Evolutionary conservation across 2,888 invertebrate species (phyloP).

Genomic region (Scaptomyza parva): DNA sequence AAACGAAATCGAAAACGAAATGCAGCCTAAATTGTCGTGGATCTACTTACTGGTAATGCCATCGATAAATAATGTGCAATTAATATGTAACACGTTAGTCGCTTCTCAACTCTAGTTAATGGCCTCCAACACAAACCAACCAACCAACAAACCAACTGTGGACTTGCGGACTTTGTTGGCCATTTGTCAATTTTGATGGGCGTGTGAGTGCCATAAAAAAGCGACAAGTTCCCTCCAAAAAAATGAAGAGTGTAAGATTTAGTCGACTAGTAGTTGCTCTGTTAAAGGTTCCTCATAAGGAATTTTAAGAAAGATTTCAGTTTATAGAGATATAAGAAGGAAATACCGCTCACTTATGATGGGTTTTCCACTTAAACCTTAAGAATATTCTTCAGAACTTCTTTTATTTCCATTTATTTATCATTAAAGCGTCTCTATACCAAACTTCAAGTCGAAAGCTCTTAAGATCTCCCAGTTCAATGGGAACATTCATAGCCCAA

Average conservation of each 20-base stretch:
- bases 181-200: constrained; percentile 82
- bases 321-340: neutral
- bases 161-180: constrained; percentile 32
- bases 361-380: too few relatives aligned
- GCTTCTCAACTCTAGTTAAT: constrained; percentile 49
- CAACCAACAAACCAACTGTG: constrained; percentile 13
- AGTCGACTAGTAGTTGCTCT: constrained; percentile 1
- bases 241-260: neutral
- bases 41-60: constrained; percentile 40
- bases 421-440: too few relatives aligned
- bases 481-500: neutral
- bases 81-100: constrained; percentile 79
- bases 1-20: constrained; percentile 33
- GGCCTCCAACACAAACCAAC: constrained; percentile 11
- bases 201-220: constrained; percentile 72
- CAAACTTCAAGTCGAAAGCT: neutral
- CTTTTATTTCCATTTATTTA: too few relatives aligned
- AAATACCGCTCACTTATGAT: neutral
- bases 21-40: constrained; percentile 44
- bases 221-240: constrained; percentile 26
- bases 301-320: neutral
- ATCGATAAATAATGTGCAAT: constrained; percentile 76
- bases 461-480: neutral
- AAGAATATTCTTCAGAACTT: too few relatives aligned
- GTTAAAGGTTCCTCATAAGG: neutral